A percentile compares a stretch with the other conserved stretches of the same genome.
phyloP scores from a whole-genome alignment of 2,113 vertebrate genomes.

The Ochotona princeps region DNA sequence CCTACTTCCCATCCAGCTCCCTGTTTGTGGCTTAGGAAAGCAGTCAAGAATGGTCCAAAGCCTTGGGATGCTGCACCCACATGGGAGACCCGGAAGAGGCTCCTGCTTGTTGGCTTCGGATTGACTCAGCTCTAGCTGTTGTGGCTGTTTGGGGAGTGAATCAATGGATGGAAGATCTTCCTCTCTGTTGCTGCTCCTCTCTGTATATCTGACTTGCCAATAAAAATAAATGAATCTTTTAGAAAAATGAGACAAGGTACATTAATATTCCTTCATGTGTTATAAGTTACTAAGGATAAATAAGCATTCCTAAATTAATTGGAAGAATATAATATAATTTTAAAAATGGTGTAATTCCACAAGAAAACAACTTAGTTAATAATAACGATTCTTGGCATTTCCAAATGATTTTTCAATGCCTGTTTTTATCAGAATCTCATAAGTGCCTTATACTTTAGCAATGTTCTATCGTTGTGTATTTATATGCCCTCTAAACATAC shows the following conservation, averaged over 20 bases:
- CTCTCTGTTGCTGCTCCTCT: no score
- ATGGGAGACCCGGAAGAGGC: no score
- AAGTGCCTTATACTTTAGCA: neutral
- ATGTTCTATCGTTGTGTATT: neutral
- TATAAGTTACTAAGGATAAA: conserved; percentile 30
- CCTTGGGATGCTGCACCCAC: no score
- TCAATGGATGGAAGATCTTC: no score
- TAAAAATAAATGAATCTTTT: no score
- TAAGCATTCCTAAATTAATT: conserved; percentile 27
- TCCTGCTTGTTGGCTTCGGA: no score
- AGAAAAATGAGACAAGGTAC: neutral
- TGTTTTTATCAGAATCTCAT: neutral
- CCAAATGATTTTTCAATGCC: conserved; percentile 33
- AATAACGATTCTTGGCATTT: neutral
- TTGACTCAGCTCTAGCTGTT: no score
- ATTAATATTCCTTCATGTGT: neutral
- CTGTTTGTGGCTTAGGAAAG: no score
- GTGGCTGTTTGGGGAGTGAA: no score
- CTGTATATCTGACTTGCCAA: no score
- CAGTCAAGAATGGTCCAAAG: no score
- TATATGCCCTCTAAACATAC: neutral
- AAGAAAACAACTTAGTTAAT: neutral
- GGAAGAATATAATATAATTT: conserved; percentile 18
- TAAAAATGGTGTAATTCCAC: neutral
- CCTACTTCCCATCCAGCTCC: no score